These are phyloP conservation scores for Peromyscus aztecus DNA, from an alignment of 2,797 vertebrate species.

Conservation along the genomic window DNA sequence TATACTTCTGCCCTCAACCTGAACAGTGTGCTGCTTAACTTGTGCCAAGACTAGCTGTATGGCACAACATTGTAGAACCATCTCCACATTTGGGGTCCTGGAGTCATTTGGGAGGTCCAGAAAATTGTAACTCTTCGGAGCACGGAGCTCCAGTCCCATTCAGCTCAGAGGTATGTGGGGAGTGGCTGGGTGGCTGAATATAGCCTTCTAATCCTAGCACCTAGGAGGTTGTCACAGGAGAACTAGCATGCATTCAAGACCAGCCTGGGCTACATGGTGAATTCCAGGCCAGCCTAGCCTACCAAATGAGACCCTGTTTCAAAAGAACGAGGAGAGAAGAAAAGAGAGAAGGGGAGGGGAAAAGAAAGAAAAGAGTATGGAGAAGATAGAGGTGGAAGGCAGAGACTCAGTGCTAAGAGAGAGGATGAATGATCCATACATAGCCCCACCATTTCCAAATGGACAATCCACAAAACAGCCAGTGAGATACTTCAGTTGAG, in stretches of 20 bases:
- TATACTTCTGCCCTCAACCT: too few species aligned
- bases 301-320: not conserved
- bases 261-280: not conserved
- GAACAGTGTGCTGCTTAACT: not conserved
- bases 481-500: not conserved
- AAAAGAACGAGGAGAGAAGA: not conserved
- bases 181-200: too few species aligned
- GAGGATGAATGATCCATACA: not conserved
- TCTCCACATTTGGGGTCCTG: not conserved
- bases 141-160: not conserved
- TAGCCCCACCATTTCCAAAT: not conserved
- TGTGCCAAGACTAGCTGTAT: rapidly evolving
- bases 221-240: not conserved
- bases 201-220: not conserved
- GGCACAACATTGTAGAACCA: too few species aligned
- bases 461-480: not conserved
- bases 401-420: too few species aligned
- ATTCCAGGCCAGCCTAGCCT: not conserved
- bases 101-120: not conserved
- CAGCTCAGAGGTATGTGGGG: not conserved
- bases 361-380: not conserved
- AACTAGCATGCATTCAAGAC: not conserved
- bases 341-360: not conserved
- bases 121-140: not conserved
- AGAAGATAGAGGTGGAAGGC: too few species aligned